Evolutionary conservation across 2,113 vertebrate genomes (phyloP).

Genomic region (Catharus fuscescens): DNA sequence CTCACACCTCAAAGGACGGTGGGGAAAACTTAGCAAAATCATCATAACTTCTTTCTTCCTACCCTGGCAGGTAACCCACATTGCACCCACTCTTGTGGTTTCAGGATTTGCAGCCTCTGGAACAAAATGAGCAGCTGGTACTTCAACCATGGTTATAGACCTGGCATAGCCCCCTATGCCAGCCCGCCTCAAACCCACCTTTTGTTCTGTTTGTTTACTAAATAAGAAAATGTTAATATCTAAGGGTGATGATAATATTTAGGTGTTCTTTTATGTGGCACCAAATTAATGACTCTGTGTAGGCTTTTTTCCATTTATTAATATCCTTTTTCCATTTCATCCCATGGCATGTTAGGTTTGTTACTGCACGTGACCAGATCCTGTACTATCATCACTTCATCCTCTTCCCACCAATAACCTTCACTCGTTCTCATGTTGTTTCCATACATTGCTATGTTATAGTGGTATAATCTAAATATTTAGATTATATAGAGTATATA

Average conservation of each 20-base stretch:
- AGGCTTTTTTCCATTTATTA: constrained; percentile 6
- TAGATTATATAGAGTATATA: constrained; percentile 6
- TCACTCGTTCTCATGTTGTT: not conserved
- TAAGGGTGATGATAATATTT: not conserved
- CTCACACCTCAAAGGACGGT: not conserved
- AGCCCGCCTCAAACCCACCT: not conserved
- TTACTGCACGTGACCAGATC: not conserved
- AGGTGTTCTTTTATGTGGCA: not conserved
- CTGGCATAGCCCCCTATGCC: constrained; percentile 10
- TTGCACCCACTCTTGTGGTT: constrained; percentile 33
- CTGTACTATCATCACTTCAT: not conserved
- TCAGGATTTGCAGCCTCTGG: constrained; percentile 66
- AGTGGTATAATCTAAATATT: not conserved
- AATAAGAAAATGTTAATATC: not conserved
- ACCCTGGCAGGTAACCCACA: constrained; percentile 52
- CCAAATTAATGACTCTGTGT: not conserved
- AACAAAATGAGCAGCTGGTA: constrained; percentile 55
- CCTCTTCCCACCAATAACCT: not conserved
- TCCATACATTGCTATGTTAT: not conserved
- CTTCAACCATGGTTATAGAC: constrained; percentile 55
- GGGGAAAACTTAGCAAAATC: constrained; percentile 35
- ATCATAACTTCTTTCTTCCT: constrained; percentile 66
- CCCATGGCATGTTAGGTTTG: not conserved
- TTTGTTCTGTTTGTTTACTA: not conserved
- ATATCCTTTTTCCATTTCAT: not conserved